phyloP scores from a whole-genome alignment of 2,113 vertebrate species.

The Barbus barbus region DNA sequence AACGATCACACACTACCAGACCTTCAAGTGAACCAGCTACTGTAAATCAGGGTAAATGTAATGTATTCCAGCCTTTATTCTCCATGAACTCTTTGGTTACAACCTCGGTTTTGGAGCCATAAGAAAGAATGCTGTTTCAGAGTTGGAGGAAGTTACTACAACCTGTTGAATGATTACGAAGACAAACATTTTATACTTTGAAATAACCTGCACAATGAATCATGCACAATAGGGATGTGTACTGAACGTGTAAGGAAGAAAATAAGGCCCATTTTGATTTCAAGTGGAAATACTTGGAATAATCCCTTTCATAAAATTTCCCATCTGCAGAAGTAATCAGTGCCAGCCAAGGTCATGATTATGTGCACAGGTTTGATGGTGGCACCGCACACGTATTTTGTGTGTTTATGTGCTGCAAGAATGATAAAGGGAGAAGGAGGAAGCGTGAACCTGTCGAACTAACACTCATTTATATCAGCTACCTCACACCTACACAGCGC shows the following conservation, averaged over 20 bases:
- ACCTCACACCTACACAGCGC: slow-evolving; percentile 15
- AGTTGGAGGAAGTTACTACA: background rate
- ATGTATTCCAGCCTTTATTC: background rate
- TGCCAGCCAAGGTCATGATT: slow-evolving; percentile 14
- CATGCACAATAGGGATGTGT: background rate
- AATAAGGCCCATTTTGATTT: background rate
- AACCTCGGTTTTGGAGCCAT: background rate
- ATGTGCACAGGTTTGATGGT: slow-evolving; percentile 12
- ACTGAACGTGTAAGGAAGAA: background rate
- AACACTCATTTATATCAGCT: slow-evolving; percentile 21
- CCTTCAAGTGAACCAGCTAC: too few species aligned
- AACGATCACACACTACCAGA: too few species aligned
- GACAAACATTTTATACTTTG: too few species aligned
- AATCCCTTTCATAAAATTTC: background rate
- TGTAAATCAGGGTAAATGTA: too few species aligned
- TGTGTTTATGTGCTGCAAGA: slow-evolving; percentile 5
- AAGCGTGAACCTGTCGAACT: background rate
- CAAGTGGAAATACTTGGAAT: background rate
- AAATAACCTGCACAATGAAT: background rate
- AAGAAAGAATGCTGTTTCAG: background rate
- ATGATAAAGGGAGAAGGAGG: background rate
- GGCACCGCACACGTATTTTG: background rate
- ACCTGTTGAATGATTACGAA: background rate
- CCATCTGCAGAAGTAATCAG: background rate
- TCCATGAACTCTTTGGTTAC: background rate